A percentile compares a stretch with the other conserved stretches of the same genome.
These are phyloP conservation scores for Cheirogaleus medius DNA, from an alignment of 2,113 vertebrate genomes.

Conservation along the genomic window DNA sequence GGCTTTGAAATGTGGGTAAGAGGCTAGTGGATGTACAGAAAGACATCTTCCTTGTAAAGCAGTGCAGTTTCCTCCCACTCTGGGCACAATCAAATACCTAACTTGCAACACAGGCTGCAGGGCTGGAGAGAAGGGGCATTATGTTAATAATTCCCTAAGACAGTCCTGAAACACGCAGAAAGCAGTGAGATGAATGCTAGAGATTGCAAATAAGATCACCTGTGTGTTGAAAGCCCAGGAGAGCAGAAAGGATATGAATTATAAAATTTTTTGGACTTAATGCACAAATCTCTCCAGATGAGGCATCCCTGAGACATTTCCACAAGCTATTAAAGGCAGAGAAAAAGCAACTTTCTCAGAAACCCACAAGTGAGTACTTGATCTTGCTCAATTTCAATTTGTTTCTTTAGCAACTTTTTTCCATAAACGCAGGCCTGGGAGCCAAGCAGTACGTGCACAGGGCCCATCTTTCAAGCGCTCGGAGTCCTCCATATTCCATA, in stretches of 20 bases:
- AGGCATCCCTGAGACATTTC: neutral
- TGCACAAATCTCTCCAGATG: slow-evolving; percentile 21
- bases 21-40: neutral
- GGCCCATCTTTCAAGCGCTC: neutral
- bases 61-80: neutral
- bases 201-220: slow-evolving; percentile 6
- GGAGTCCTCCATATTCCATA: neutral
- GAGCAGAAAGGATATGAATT: slow-evolving; percentile 39
- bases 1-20: neutral
- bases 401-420: slow-evolving; percentile 47
- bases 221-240: neutral
- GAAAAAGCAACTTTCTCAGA: neutral
- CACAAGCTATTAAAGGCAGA: neutral
- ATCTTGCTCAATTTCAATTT: slow-evolving; percentile 52
- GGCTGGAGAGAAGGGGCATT: neutral
- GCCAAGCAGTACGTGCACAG: neutral
- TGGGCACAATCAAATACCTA: neutral
- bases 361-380: slow-evolving; percentile 44
- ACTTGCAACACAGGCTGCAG: neutral
- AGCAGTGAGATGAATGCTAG: neutral
- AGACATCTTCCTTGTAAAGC: neutral
- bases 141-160: neutral
- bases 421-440: neutral
- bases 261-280: slow-evolving; percentile 1
- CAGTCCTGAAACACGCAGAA: neutral